Evolutionary conservation across 2,888 invertebrate species (phyloP), one percentile per base, ranked within the genome.

Genomic region (Microchrysa polita): DNA sequence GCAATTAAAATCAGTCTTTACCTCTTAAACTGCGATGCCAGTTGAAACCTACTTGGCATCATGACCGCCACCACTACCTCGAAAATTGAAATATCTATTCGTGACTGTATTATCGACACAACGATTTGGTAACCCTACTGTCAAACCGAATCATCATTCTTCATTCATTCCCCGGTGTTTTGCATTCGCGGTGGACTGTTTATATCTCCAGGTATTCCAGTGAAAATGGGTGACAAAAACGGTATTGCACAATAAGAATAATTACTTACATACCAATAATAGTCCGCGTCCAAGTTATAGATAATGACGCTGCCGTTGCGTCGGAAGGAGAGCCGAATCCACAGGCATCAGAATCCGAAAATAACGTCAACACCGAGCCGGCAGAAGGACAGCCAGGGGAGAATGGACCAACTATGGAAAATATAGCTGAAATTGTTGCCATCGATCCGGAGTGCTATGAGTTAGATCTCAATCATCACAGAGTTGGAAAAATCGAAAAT

Each of bases 391-490:
- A 16, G 10, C 53, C 67, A 1, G 27, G 7, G 4, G 27, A 34
- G 7, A 27, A 55, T 0, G 76, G 73, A 2, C 73, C 74, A 12
- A 73, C 79, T 16, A 73, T 81, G 42, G 76, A 79, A 0, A 80
- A 81, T 52, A 82, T 84, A 60, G 82, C 83, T 65, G 85, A 84
- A 48, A 76, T 82, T 1, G 81, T 85, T 0, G 79, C 78, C 52
- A 81, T 81, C 63, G 83, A 85, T 79, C 84, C 83, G 0, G 82
- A 84, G 5, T 83, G 83, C 77, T 78, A 79, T 12, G 84, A 83
- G 65, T 76, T 97, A n/a, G 97, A 97, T 82, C 87, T 97, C 77
- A 96, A 96, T 84, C 97, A 97, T 82, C 92, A 93, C 63, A 88
- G 94, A 77, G 91, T 97, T 76, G 92, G 90, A 1, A 93, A 93